These are phyloP conservation scores for Disparrhopalites patrizii DNA, from an alignment of 2,888 invertebrate species.

Conservation along the genomic window DNA sequence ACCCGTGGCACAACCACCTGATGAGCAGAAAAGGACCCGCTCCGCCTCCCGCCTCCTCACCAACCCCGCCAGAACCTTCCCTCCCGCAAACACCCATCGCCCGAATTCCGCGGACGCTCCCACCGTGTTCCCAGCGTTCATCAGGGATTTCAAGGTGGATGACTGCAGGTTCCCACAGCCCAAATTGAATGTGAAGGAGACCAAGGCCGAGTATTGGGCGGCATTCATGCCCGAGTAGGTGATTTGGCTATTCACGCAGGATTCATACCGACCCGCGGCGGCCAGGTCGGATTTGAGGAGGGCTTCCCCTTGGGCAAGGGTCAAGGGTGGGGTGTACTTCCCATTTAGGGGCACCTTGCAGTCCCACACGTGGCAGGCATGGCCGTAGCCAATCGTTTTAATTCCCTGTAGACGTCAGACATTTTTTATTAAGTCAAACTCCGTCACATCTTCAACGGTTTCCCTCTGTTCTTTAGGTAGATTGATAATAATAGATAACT, in stretches of 20 bases:
- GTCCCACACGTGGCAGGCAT: conserved; percentile 41
- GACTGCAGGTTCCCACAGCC: conserved; percentile 41
- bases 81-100: conserved; percentile 36
- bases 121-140: conserved; percentile 37
- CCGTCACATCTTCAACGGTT: too few relatives aligned
- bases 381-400: conserved; percentile 26
- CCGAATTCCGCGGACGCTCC: conserved; percentile 41
- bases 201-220: conserved; percentile 38
- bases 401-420: conserved; percentile 21
- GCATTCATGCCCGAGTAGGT: conserved; percentile 30
- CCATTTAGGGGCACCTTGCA: conserved; percentile 44
- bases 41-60: conserved; percentile 39
- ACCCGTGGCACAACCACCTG: conserved; percentile 30
- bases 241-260: conserved; percentile 31
- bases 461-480: too few relatives aligned
- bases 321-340: conserved; percentile 38
- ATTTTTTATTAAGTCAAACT: too few relatives aligned
- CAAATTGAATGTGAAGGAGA: conserved; percentile 43
- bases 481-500: too few relatives aligned
- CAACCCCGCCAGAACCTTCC: conserved; percentile 29
- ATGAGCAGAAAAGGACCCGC: conserved; percentile 37
- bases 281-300: conserved; percentile 40
- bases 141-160: conserved; percentile 34
- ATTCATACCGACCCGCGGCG: conserved; percentile 37
- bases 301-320: conserved; percentile 30